Evolutionary conservation across 2,888 invertebrate species (phyloP).

Genomic region (Monoplex corrugatus): DNA sequence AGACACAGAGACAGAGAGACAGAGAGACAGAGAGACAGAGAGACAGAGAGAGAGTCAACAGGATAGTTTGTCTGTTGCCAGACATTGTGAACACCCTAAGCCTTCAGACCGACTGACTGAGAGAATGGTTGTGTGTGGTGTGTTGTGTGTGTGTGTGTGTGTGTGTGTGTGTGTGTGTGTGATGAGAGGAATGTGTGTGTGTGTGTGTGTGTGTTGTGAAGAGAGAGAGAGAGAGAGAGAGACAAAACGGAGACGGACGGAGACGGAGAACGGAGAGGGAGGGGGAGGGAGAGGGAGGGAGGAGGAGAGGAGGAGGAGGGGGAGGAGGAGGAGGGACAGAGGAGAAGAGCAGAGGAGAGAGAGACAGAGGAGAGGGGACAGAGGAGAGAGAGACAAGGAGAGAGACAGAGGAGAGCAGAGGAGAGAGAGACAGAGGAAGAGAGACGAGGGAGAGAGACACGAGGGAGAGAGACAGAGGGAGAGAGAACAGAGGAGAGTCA

Average conservation of each 20-base stretch:
- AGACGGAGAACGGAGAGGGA: not conserved
- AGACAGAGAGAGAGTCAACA: constrained; percentile 50
- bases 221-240: not conserved
- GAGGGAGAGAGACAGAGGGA: constrained; percentile 40
- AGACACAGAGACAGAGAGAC: not conserved
- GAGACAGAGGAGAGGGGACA: too few relatives aligned
- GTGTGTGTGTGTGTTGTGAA: not conserved
- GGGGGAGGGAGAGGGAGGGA: too few relatives aligned
- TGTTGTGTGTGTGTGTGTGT: not conserved
- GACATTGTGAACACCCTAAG: too few relatives aligned
- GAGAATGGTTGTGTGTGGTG: not conserved
- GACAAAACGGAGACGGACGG: not conserved
- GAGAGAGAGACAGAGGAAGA: constrained; percentile 41
- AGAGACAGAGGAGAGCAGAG: too few relatives aligned
- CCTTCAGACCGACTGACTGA: not conserved
- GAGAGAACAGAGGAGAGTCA: too few relatives aligned
- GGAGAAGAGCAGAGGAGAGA: too few relatives aligned
- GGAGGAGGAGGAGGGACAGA: not conserved
- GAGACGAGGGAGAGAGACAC: not conserved
- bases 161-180: not conserved
- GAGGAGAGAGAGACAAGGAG: too few relatives aligned
- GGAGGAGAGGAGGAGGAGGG: not conserved
- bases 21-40: constrained; percentile 28
- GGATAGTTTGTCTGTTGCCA: too few relatives aligned
- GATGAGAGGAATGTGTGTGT: not conserved